These are phyloP conservation scores for Poeciliopsis prolifica DNA, from an alignment of 2,113 vertebrate species.

Conservation along the genomic window DNA sequence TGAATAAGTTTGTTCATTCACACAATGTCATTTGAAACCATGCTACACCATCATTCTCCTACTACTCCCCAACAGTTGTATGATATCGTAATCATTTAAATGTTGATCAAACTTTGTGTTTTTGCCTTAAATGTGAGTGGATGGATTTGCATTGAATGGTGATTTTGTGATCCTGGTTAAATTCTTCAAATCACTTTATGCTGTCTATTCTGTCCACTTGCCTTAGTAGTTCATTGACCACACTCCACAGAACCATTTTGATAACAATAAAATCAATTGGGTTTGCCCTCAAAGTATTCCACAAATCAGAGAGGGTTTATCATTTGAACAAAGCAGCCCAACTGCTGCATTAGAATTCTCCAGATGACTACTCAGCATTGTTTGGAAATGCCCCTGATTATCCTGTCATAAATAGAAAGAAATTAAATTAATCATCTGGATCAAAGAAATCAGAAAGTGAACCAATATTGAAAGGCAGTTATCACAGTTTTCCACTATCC, in stretches of 20 bases:
- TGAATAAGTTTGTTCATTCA: too few species aligned
- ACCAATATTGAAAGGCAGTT: constrained; percentile 12
- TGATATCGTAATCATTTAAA: too few species aligned
- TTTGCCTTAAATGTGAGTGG: not conserved
- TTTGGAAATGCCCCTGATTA: constrained; percentile 43
- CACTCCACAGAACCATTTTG: not conserved
- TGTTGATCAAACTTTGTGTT: too few species aligned
- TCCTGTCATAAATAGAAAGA: constrained; percentile 47
- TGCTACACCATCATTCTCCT: too few species aligned
- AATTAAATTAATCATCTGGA: constrained; percentile 32
- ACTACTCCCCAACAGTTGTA: too few species aligned
- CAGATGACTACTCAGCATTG: constrained; percentile 27
- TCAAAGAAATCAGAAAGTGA: constrained; percentile 41
- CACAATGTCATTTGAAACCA: too few species aligned
- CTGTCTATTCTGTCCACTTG: constrained; percentile 6
- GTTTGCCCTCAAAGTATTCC: constrained; percentile 28
- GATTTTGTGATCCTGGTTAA: constrained; percentile 1
- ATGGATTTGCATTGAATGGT: not conserved
- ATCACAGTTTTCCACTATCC: not conserved
- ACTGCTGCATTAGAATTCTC: constrained; percentile 32
- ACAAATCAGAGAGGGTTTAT: constrained; percentile 31
- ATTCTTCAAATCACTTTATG: constrained; percentile 10
- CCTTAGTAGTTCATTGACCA: not conserved
- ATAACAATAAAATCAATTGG: constrained; percentile 26
- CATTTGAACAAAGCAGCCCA: constrained; percentile 14